phyloP scores from a whole-genome alignment of 2,797 vertebrate genomes.

The Anas flavirostris region DNA sequence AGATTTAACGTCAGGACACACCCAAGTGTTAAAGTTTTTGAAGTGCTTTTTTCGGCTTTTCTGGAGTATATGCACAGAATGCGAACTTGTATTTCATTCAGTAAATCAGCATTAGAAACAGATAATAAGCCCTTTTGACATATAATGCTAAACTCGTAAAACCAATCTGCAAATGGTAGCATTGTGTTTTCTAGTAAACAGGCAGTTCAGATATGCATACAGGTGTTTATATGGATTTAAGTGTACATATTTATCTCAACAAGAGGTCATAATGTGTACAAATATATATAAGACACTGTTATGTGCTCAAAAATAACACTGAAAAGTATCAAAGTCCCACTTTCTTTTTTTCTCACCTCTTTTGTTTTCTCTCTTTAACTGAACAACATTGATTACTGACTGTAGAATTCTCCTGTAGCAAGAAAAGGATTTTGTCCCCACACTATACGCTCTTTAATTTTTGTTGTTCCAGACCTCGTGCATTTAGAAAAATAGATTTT shows the following conservation, averaged over 20 bases:
- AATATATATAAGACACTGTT: background rate
- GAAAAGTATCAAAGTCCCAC: background rate
- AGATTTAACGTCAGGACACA: background rate
- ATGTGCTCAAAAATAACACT: background rate
- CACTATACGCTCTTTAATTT: background rate
- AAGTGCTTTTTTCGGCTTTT: background rate
- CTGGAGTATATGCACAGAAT: background rate
- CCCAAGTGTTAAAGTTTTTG: background rate
- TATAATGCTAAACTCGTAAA: background rate
- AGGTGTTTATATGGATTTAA: background rate
- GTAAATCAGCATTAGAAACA: background rate
- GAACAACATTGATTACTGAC: background rate
- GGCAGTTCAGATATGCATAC: background rate
- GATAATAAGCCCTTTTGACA: background rate
- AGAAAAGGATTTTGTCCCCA: background rate
- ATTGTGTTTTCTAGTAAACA: background rate
- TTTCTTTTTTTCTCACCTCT: fast-evolving
- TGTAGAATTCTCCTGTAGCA: background rate
- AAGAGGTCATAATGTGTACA: background rate
- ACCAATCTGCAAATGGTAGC: background rate
- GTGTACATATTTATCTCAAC: background rate
- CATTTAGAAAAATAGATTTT: background rate
- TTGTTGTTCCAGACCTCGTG: background rate
- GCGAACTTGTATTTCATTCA: background rate
- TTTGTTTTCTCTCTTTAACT: background rate